Evolutionary conservation across 2,113 vertebrate genomes (phyloP).

Genomic region (Garra rufa): DNA sequence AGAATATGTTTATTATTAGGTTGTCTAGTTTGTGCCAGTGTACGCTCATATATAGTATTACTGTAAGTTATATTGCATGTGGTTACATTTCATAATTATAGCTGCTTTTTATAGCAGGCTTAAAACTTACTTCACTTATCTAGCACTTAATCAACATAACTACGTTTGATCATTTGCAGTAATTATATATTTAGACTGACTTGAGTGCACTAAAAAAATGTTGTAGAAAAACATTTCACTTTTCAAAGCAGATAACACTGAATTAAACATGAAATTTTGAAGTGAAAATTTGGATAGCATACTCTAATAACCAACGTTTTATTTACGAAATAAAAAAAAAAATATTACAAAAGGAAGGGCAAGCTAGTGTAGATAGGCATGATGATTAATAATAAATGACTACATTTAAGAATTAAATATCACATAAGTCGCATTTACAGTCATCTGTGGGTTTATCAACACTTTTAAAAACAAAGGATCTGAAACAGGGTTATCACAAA

Average conservation of each 20-base stretch:
- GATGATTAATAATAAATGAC: not conserved
- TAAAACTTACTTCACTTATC: not conserved
- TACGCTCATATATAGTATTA: not conserved
- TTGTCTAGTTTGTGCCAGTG: not conserved
- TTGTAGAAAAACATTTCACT: too few relatives aligned
- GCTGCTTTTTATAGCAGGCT: not conserved
- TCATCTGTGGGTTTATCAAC: not conserved
- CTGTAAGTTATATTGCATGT: not conserved
- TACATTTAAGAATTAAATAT: not conserved
- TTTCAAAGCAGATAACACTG: too few relatives aligned
- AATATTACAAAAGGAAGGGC: too few relatives aligned
- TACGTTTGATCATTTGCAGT: not conserved
- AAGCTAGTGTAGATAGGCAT: not conserved
- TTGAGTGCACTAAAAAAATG: not conserved
- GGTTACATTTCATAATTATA: not conserved
- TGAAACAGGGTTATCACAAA: too few relatives aligned
- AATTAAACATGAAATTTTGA: too few relatives aligned
- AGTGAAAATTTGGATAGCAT: too few relatives aligned
- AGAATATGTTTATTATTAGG: not conserved
- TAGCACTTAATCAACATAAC: not conserved
- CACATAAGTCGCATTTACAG: not conserved
- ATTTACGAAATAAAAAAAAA: not conserved
- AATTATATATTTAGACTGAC: not conserved
- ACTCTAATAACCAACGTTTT: too few relatives aligned
- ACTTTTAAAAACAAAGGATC: not conserved